phyloP scores from a whole-genome alignment of 1,140 invertebrate species.

The Drosophila albomicans region DNA sequence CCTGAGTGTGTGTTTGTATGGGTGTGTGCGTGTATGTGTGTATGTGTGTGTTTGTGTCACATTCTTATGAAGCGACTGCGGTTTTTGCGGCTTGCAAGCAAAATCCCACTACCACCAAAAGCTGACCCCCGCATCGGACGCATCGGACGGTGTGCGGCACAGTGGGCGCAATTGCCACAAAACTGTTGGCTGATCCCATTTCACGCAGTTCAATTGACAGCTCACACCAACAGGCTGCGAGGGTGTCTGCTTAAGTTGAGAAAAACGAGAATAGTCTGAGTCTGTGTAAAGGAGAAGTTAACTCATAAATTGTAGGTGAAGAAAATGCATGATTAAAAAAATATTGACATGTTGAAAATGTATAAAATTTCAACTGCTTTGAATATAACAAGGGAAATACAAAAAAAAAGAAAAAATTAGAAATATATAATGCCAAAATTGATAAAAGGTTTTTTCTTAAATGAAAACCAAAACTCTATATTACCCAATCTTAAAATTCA shows the following conservation, averaged over 20 bases:
- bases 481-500: too few species aligned
- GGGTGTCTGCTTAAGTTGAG: not conserved
- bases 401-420: too few species aligned
- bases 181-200: conserved; percentile 1
- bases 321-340: too few species aligned
- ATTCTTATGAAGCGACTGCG: conserved; percentile 35
- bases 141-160: conserved; percentile 1
- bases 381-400: too few species aligned
- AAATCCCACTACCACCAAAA: conserved; percentile 24
- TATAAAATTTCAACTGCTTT: too few species aligned
- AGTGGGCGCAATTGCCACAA: conserved; percentile 1
- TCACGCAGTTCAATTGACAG: not conserved
- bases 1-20: not conserved
- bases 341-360: too few species aligned
- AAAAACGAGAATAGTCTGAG: not conserved
- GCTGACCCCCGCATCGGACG: not conserved
- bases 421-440: too few species aligned
- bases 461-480: too few species aligned
- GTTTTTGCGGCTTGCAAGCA: conserved; percentile 35
- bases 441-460: too few species aligned
- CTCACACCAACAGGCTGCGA: not conserved
- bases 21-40: not conserved
- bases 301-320: too few species aligned
- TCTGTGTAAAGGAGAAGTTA: too few species aligned
- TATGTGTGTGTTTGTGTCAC: conserved; percentile 18